These are phyloP conservation scores for Pygoscelis antarcticus DNA, from an alignment of 2,113 vertebrate species.

Conservation along the genomic window DNA sequence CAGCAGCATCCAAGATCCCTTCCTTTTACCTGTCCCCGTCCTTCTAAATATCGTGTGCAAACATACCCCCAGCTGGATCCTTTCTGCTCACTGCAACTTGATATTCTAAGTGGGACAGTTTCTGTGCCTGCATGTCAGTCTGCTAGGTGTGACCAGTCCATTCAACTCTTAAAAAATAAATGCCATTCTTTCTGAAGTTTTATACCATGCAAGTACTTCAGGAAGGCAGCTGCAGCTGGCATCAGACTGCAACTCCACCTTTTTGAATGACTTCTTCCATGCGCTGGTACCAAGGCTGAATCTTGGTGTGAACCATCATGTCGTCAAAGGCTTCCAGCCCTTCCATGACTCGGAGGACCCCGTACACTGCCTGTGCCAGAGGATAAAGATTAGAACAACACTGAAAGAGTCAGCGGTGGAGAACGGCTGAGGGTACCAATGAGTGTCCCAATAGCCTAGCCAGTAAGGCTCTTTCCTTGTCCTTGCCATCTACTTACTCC, in stretches of 20 bases:
- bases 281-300: slow-evolving; percentile 88
- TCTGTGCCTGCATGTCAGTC: background rate
- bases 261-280: slow-evolving; percentile 81
- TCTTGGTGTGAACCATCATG: slow-evolving; percentile 90
- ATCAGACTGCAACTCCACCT: background rate
- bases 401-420: background rate
- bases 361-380: slow-evolving; percentile 86
- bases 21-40: background rate
- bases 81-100: background rate
- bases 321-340: slow-evolving; percentile 92
- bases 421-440: background rate
- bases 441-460: background rate
- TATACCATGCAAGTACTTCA: background rate
- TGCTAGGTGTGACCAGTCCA: background rate
- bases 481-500: background rate
- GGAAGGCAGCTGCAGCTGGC: background rate
- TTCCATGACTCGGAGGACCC: slow-evolving; percentile 95
- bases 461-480: background rate
- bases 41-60: background rate
- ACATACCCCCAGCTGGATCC: background rate
- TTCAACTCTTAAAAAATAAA: background rate
- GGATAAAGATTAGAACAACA: background rate
- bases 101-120: background rate
- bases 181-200: background rate
- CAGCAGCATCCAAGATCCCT: background rate